Evolutionary conservation across 2,888 invertebrate genomes (phyloP).

Genomic region (Autographa gamma): DNA sequence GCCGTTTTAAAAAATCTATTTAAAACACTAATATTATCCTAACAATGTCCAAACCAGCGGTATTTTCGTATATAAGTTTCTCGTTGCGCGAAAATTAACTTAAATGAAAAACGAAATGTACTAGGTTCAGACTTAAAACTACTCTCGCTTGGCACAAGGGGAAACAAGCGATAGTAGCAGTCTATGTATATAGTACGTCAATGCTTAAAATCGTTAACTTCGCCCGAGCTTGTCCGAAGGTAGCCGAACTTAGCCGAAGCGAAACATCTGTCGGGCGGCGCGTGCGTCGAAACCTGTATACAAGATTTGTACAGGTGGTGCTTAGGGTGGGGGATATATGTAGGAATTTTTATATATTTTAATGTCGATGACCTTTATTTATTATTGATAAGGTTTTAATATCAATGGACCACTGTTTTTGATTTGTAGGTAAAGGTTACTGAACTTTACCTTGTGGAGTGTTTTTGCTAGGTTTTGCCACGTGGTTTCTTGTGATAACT

Average conservation of each 20-base stretch:
- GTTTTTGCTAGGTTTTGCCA: too few relatives aligned
- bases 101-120: too few relatives aligned
- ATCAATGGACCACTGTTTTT: slow-evolving; percentile 16
- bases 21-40: too few relatives aligned
- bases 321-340: slow-evolving; percentile 51
- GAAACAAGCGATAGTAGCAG: too few relatives aligned
- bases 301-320: slow-evolving; percentile 66
- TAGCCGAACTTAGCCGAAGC: slow-evolving; percentile 57
- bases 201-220: slow-evolving; percentile 20
- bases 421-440: not conserved
- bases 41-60: too few relatives aligned
- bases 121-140: too few relatives aligned
- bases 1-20: too few relatives aligned
- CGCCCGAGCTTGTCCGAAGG: slow-evolving; percentile 30
- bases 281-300: slow-evolving; percentile 65
- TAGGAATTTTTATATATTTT: slow-evolving; percentile 54
- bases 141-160: too few relatives aligned
- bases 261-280: slow-evolving; percentile 69
- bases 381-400: slow-evolving; percentile 47
- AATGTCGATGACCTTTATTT: slow-evolving; percentile 55
- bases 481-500: too few relatives aligned
- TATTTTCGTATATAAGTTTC: too few relatives aligned
- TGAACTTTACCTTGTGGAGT: slow-evolving; percentile 30
- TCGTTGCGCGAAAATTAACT: too few relatives aligned
- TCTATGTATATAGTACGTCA: too few relatives aligned